Conservation (phyloP, 2,797 vertebrate genomes). For the Anabas testudineus region DNA sequence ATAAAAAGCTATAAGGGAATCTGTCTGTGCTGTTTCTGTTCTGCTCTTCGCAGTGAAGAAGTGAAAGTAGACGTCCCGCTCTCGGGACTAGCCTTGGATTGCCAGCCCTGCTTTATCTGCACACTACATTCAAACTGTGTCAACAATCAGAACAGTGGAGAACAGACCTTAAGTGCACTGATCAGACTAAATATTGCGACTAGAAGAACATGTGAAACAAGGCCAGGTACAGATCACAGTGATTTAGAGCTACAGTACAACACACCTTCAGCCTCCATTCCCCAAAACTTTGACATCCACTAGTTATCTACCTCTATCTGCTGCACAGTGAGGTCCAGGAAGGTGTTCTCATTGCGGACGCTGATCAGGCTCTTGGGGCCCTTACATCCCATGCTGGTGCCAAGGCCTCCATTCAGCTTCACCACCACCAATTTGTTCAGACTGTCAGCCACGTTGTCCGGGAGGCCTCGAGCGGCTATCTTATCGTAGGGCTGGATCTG, state of each 20-base stretch:
- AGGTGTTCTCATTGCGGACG: conserved; percentile 98
- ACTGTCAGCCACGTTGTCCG: conserved; percentile 89
- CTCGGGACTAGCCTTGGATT: background rate
- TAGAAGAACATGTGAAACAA: background rate
- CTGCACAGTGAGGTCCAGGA: conserved; percentile 97
- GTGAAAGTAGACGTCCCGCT: background rate
- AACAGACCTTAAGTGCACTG: background rate
- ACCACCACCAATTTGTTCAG: conserved; percentile 97
- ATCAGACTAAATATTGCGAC: background rate
- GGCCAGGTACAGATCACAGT: background rate
- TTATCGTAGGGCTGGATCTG: conserved; percentile 98
- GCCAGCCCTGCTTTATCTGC: background rate
- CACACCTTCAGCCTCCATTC: too few species aligned
- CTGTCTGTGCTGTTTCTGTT: background rate
- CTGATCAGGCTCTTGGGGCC: conserved; percentile 98
- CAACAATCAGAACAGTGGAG: background rate
- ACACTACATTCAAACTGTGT: background rate
- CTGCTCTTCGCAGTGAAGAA: background rate
- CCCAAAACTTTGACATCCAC: background rate
- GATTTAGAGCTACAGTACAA: background rate
- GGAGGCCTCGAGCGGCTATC: conserved; percentile 90
- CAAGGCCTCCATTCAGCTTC: conserved; percentile 97
- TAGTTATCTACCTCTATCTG: conserved; percentile 92
- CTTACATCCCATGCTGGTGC: conserved; percentile 99
- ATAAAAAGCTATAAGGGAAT: background rate